Evolutionary conservation across 2,113 vertebrate genomes (phyloP), one percentile per base, ranked within the genome.

Genomic region (Salvelinus fontinalis): DNA sequence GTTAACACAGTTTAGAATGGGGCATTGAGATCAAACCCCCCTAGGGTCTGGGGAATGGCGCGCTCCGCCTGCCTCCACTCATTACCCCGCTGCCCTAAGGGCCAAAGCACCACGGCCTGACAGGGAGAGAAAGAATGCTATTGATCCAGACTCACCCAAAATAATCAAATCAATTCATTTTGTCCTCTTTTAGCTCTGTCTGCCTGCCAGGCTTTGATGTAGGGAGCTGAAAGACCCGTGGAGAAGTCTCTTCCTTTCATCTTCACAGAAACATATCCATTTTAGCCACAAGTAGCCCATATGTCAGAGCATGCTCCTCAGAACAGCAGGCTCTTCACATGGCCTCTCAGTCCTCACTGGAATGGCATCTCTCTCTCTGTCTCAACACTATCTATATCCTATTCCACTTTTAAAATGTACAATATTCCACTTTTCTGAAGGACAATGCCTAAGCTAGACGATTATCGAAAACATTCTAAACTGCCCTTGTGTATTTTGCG

Each of bases 131-230:
- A 90, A 88, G 89, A 94, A 90, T 89, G 83, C 89, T 92, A 96
- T 95, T 95, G 95, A 97, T 96, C 94, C 86, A 84, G 81, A 77
- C 82, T 90, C 81, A 84, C 90, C 88, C 90, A 92, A 94, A 94
- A 95, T 95, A 95, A 95, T 95, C 82, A 90, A 94, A 96, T 95
- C 93, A 95, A 92, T 94, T 95, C 92, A 94, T 95, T 95, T 93
- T 90, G 89, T 90, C 86, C 83, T 89, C 82, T 85, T 79, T 87
- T 83, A 86, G 87, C 80, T 77, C 2, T 82, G 65, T 86, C 80
- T 24, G 12, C 83, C 71, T 84, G 76, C 71, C 79, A 78, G 67
- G 22, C 78, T 83, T 91, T 87, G 85, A 89, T 82, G 81, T 83
- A 67, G 80, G 80, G 70, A 67, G 75, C 77, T 73, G 70, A 82